Conservation (phyloP, 2,113 vertebrate species). For the Apteryx mantelli region DNA sequence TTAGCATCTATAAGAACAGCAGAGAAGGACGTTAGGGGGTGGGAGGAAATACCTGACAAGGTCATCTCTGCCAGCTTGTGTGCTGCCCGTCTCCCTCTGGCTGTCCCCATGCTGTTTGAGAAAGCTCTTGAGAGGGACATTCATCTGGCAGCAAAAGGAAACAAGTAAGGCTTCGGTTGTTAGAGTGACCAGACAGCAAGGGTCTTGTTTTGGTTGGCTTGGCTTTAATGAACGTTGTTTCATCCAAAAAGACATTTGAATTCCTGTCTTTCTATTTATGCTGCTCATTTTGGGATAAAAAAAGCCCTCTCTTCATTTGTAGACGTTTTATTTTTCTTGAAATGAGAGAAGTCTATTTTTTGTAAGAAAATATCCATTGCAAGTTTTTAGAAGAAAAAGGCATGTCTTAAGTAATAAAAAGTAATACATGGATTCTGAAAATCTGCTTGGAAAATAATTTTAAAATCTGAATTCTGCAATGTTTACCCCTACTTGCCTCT, state of each 20-base stretch:
- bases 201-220: not conserved
- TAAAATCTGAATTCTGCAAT: not conserved
- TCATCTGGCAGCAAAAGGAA: not conserved
- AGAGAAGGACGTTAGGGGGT: not conserved
- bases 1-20: not conserved
- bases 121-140: not conserved
- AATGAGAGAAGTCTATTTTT: not conserved
- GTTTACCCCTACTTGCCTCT: not conserved
- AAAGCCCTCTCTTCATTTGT: rapidly evolving
- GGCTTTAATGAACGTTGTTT: not conserved
- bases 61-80: not conserved
- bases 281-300: not conserved
- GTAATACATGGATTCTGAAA: not conserved
- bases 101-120: not conserved
- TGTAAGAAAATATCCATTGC: not conserved
- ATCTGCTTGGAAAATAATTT: not conserved
- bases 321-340: not conserved
- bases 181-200: not conserved
- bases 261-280: not conserved
- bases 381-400: not conserved
- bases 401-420: not conserved
- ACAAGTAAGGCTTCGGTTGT: not conserved
- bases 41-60: not conserved
- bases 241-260: not conserved
- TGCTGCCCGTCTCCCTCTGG: rapidly evolving